Percentiles rank a stretch among this genome's conserved stretches.
These are phyloP conservation scores for Nyctalus aviator DNA, from an alignment of 2,797 vertebrate genomes.

Conservation along the genomic window DNA sequence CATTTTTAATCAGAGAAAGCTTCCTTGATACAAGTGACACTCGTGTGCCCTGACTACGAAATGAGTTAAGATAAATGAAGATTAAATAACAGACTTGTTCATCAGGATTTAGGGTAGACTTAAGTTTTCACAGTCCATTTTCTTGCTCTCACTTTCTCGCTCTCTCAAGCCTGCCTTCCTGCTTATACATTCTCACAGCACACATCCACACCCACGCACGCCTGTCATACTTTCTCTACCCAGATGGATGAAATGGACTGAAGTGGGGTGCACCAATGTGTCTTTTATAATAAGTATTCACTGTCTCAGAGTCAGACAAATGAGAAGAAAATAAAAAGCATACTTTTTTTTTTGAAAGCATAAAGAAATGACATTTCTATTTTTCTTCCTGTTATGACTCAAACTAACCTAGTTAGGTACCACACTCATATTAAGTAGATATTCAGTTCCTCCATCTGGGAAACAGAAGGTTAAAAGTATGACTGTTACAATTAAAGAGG, in stretches of 20 bases:
- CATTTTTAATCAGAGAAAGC: neutral
- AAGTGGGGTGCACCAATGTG: slow-evolving; percentile 69
- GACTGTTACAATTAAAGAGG: slow-evolving; percentile 24
- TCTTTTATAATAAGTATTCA: slow-evolving; percentile 75
- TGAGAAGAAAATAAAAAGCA: slow-evolving; percentile 53
- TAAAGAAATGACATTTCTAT: slow-evolving; percentile 19
- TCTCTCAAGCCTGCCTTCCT: slow-evolving; percentile 71
- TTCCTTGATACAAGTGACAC: slow-evolving; percentile 22
- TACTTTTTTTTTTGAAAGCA: neutral
- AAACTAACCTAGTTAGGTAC: slow-evolving; percentile 39
- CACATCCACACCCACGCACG: slow-evolving; percentile 59
- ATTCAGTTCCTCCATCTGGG: neutral
- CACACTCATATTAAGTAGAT: neutral
- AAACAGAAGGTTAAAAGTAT: slow-evolving; percentile 68
- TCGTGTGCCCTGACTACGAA: slow-evolving; percentile 69
- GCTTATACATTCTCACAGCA: slow-evolving; percentile 59
- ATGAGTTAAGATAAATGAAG: slow-evolving; percentile 76
- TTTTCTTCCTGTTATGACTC: slow-evolving; percentile 40
- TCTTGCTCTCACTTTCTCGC: slow-evolving; percentile 75
- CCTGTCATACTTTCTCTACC: slow-evolving; percentile 73
- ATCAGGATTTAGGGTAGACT: slow-evolving; percentile 79
- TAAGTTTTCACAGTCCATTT: slow-evolving; percentile 84
- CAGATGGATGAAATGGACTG: slow-evolving; percentile 83
- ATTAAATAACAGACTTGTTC: slow-evolving; percentile 75
- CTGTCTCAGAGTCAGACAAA: slow-evolving; percentile 63